Percentiles rank a stretch among this genome's conserved stretches.
These are phyloP conservation scores for Balaenoptera acutorostrata DNA, from an alignment of 2,113 vertebrate genomes.

Conservation along the genomic window DNA sequence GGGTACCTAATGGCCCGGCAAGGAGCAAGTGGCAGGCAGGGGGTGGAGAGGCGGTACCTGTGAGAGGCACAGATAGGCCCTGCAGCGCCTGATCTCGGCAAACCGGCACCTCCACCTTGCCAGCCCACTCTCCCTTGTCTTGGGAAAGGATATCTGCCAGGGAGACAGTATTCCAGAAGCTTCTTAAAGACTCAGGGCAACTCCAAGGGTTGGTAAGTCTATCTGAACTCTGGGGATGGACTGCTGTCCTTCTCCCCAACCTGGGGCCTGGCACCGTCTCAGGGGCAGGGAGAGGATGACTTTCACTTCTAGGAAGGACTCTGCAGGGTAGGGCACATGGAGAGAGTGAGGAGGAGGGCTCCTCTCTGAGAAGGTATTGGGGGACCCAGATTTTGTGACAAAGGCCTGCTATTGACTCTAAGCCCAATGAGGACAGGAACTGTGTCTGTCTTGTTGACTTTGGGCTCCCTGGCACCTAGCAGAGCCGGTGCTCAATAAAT, in stretches of 20 bases:
- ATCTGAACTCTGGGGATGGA: not conserved
- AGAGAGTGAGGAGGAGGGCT: not conserved
- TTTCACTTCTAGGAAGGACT: not conserved
- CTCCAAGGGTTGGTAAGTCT: not conserved
- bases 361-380: not conserved
- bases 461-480: not conserved
- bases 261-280: not conserved
- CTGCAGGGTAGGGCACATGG: not conserved
- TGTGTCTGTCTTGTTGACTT: not conserved
- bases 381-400: not conserved
- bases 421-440: constrained; percentile 28
- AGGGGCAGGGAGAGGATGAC: not conserved
- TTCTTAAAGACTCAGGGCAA: not conserved
- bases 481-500: not conserved
- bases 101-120: not conserved
- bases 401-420: not conserved
- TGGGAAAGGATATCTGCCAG: not conserved
- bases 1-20: not conserved
- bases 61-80: not conserved
- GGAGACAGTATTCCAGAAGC: not conserved
- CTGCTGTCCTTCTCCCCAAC: not conserved
- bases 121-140: not conserved
- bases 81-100: not conserved
- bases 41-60: rapidly evolving
- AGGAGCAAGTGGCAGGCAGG: not conserved